Base-by-base conservation (phyloP, 2,797 vertebrate genomes). In the Karalla daura region DNA sequence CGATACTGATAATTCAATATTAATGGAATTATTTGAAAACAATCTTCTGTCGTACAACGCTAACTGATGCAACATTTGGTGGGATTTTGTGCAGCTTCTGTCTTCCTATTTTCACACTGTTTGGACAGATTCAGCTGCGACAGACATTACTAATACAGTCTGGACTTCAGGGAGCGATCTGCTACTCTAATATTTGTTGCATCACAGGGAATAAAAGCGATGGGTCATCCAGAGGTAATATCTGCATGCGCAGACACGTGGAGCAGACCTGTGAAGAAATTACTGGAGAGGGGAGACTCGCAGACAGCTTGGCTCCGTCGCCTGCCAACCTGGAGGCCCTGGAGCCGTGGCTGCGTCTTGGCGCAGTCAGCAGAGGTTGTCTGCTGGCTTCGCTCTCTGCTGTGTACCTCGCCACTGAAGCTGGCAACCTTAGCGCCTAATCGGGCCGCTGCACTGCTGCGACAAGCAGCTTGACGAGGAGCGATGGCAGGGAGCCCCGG, bases 401-500 rank as follows among this genome's bases (percentile, higher is more conserved):
- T 68, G 36, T 1, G 15, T 41, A 24, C 33, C 37, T 49, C 28
- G 54, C 4, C 12, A 21, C 51, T 47, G 44, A 65, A 63, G 44
- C 71, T 67, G 63, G 53, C 53, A 60, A 46, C 45, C 45, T 40
- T 33, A 24, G 12, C 43, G 23, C 56, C 72, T 52, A 55, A 67
- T 63, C 63, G 41, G 54, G 41, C 50, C 4, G 15, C 35, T 40
- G 52, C 15, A 7, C 40, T 32, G 15, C 41, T 2, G 5, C 2
- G 18, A 76, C 58, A 70, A 70, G 72, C 50, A 7, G 55, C 43
- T 45, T 62, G 63, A 64, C 44, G 18, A 51, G 55, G 30, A 60
- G 44, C 1, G 2, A 50, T 45, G 46, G 62, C 69, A 52, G 20
- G 18, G 46, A 61, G 58, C 56, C 66, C 35, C 53, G 3, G 27